phyloP scores from a whole-genome alignment of 2,888 invertebrate genomes.

The Lepidonotus clava region DNA sequence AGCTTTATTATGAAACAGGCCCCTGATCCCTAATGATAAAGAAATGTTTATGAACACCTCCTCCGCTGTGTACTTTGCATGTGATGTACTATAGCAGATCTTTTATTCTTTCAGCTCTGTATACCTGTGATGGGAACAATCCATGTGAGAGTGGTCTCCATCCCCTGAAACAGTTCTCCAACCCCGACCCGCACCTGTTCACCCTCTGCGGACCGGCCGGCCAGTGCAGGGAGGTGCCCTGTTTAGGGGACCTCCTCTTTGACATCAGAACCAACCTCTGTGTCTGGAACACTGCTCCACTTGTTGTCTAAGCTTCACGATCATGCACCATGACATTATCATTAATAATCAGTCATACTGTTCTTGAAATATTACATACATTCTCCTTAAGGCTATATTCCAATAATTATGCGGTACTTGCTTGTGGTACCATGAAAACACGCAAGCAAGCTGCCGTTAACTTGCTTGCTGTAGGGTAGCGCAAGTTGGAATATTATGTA shows the following conservation, averaged over 20 bases:
- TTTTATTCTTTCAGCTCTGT: not conserved
- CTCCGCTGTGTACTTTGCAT: not conserved
- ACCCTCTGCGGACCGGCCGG: not conserved
- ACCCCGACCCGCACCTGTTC: not conserved
- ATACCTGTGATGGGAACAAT: constrained; percentile 15
- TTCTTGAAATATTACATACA: too few relatives aligned
- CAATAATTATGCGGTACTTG: too few relatives aligned
- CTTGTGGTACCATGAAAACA: too few relatives aligned
- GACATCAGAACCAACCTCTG: not conserved
- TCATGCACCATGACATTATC: too few relatives aligned
- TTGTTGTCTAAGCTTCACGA: too few relatives aligned
- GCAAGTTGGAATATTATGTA: too few relatives aligned
- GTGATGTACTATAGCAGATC: not conserved
- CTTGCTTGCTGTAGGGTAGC: too few relatives aligned
- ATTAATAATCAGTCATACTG: too few relatives aligned
- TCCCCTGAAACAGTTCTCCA: not conserved
- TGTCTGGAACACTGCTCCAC: constrained; percentile 12
- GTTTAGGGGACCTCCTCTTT: constrained; percentile 17
- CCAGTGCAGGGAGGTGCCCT: not conserved
- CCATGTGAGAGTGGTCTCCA: constrained; percentile 2
- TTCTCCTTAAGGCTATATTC: too few relatives aligned
- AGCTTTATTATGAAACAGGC: not conserved
- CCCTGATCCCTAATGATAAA: too few relatives aligned
- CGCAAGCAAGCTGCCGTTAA: too few relatives aligned
- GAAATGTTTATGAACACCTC: not conserved